A percentile compares a stretch with the other conserved stretches of the same genome.
Conservation (phyloP, 2,113 vertebrate genomes). For the Paradisaea rubra region DNA sequence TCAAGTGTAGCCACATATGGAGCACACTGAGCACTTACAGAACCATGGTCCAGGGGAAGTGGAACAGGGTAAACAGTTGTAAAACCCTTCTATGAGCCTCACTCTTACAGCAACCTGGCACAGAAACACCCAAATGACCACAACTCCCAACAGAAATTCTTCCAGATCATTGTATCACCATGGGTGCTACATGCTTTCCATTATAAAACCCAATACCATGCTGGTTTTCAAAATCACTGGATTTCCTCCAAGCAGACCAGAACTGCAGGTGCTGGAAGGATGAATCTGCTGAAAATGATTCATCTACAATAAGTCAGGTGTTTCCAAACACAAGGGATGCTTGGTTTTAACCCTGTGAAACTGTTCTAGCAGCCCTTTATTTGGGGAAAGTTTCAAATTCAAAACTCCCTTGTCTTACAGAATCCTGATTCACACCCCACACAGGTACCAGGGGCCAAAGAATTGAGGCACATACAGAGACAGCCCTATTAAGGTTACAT, state of each 20-base stretch:
- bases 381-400: background rate
- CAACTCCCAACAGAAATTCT: background rate
- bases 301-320: background rate
- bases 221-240: background rate
- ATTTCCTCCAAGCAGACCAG: background rate
- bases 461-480: background rate
- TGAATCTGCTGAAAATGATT: background rate
- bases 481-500: background rate
- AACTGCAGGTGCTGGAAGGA: background rate
- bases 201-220: background rate
- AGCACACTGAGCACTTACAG: background rate
- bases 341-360: background rate
- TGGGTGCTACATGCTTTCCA: background rate
- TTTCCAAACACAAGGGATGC: background rate
- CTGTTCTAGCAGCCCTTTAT: background rate
- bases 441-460: background rate
- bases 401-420: background rate
- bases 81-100: background rate
- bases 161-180: background rate
- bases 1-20: background rate
- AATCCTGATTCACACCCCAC: background rate
- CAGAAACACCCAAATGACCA: background rate
- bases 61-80: background rate
- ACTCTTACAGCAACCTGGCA: background rate
- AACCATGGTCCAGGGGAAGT: background rate